Percentiles rank a stretch among this genome's conserved stretches.
Evolutionary conservation across 1,140 invertebrate species (phyloP).

Genomic region (Bombus ignitus): DNA sequence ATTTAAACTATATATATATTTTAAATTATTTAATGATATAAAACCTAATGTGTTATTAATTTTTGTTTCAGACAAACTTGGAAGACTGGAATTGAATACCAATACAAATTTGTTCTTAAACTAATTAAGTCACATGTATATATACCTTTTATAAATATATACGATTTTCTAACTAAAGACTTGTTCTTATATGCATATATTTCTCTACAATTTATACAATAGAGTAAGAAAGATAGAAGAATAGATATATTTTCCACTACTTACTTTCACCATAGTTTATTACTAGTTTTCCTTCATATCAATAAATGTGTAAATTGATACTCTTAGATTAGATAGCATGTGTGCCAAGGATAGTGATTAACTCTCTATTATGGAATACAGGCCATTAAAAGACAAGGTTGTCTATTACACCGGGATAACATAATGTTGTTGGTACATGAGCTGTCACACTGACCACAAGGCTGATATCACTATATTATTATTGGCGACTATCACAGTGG

Average conservation of each 20-base stretch:
- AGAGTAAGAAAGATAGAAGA: neutral
- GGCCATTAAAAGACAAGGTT: no score
- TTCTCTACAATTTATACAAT: neutral
- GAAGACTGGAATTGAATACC: neutral
- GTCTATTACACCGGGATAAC: no score
- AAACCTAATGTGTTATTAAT: neutral
- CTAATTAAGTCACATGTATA: neutral
- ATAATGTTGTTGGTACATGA: no score
- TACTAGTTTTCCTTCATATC: neutral
- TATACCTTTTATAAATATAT: neutral
- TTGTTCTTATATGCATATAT: neutral
- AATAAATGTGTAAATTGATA: neutral
- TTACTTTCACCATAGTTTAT: neutral
- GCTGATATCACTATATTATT: no score
- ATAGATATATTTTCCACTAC: neutral
- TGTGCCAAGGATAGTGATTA: no score
- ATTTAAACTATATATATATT: neutral
- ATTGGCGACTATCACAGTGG: no score
- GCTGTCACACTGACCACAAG: rapidly evolving
- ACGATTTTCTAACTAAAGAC: neutral
- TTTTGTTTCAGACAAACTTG: conserved; percentile 2
- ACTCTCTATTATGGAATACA: no score
- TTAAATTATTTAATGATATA: neutral
- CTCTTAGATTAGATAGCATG: no score
- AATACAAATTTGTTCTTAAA: neutral